Percentiles rank a stretch among this genome's conserved stretches.
These are phyloP conservation scores for Raja brachyura DNA, from an alignment of 2,113 vertebrate genomes.

Conservation along the genomic window DNA sequence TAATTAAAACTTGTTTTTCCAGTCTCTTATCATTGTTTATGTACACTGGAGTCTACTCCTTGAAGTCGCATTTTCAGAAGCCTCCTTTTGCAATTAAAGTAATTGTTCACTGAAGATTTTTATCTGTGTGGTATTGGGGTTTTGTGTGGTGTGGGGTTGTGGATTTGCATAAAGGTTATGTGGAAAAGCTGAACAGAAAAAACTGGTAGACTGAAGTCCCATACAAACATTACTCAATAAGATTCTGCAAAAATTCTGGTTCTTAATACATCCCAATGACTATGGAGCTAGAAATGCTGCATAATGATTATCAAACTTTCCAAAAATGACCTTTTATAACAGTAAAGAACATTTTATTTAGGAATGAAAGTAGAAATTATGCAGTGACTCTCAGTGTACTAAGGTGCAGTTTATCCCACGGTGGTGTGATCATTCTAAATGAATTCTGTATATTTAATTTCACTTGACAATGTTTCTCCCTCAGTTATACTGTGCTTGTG, in stretches of 20 bases:
- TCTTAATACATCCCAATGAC: background rate
- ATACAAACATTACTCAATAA: background rate
- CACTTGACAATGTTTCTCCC: background rate
- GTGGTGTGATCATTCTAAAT: background rate
- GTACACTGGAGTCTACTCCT: conserved; percentile 45
- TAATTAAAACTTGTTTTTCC: conserved; percentile 56
- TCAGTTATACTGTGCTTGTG: background rate
- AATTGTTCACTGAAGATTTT: conserved; percentile 50
- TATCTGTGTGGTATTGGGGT: conserved; percentile 42
- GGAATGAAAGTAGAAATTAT: background rate
- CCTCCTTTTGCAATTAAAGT: conserved; percentile 48
- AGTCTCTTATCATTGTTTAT: conserved; percentile 43
- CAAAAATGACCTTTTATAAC: background rate
- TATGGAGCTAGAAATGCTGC: background rate
- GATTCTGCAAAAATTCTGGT: background rate
- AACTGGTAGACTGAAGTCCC: background rate
- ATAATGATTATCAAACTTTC: background rate
- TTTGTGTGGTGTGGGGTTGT: background rate
- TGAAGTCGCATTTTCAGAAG: conserved; percentile 44
- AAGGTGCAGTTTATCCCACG: background rate
- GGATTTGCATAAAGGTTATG: background rate
- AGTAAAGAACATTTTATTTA: background rate
- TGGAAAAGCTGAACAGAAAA: background rate
- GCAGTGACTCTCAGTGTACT: background rate
- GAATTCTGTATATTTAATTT: background rate